Conservation (phyloP, 1,140 invertebrate species). For the Stegodyphus dumicola region DNA sequence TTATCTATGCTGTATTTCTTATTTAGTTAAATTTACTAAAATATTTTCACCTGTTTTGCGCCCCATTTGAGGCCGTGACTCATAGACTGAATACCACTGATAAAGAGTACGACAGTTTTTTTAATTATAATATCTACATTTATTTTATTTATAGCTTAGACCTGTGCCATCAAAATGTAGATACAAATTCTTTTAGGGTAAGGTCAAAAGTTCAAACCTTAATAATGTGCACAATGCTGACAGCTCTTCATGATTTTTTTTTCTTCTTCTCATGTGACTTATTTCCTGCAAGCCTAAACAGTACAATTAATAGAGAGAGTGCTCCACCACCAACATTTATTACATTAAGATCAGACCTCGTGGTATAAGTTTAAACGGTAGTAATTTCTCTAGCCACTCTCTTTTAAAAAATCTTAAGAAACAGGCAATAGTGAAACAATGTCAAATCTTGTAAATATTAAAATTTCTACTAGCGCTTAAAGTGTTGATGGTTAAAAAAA, state of each 20-base stretch:
- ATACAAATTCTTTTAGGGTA: not conserved
- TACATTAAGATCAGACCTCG: not conserved
- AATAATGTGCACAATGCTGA: conserved; percentile 49
- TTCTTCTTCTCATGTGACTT: not conserved
- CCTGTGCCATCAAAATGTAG: conserved; percentile 11
- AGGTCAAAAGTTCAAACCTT: conserved; percentile 11
- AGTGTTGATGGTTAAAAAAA: conserved; percentile 40
- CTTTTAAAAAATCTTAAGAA: not conserved
- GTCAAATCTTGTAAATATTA: conserved; percentile 30
- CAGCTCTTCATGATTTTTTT: conserved; percentile 4
- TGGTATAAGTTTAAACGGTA: too few relatives aligned
- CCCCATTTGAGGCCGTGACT: too few relatives aligned
- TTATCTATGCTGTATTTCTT: too few relatives aligned
- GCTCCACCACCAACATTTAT: conserved; percentile 38
- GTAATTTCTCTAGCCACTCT: not conserved
- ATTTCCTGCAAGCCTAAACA: conserved; percentile 39
- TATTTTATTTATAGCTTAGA: conserved; percentile 46
- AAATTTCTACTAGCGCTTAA: conserved; percentile 33
- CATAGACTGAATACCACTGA: too few relatives aligned
- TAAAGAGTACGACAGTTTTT: too few relatives aligned
- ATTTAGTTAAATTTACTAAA: too few relatives aligned
- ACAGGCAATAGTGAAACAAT: conserved; percentile 41
- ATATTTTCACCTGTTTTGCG: too few relatives aligned
- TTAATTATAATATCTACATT: conserved; percentile 25
- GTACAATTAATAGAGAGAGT: conserved; percentile 19